A percentile compares a stretch with the other conserved stretches of the same genome.
Evolutionary conservation across 2,113 vertebrate species (phyloP).

Genomic region (Pao palembangensis): DNA sequence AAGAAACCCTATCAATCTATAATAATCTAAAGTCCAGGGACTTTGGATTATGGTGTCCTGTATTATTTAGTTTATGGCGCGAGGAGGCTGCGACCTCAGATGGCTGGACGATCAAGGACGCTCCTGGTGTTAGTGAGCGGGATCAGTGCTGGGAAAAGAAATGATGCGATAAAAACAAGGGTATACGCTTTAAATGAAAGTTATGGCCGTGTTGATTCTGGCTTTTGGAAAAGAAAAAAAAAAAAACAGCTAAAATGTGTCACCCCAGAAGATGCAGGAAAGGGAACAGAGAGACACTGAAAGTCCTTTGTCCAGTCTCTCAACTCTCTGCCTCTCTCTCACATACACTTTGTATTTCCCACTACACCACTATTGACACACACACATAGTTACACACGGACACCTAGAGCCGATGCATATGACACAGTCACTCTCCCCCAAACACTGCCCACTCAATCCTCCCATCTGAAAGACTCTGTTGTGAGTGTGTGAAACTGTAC

Average conservation of each 20-base stretch:
- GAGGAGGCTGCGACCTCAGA: background rate
- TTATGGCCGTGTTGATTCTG: background rate
- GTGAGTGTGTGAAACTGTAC: constrained; percentile 46
- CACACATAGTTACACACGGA: constrained; percentile 16
- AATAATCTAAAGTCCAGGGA: background rate
- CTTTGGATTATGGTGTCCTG: too few species aligned
- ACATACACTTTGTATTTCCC: constrained; percentile 73
- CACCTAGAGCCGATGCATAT: constrained; percentile 13
- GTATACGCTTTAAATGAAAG: background rate
- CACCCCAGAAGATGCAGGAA: background rate
- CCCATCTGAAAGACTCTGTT: constrained; percentile 51
- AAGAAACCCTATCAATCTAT: background rate
- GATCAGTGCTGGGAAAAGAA: background rate
- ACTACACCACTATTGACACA: constrained; percentile 64
- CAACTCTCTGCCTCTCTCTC: constrained; percentile 54
- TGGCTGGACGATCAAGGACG: background rate
- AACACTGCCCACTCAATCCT: constrained; percentile 17
- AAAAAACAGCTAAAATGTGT: background rate
- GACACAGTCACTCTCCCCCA: constrained; percentile 5
- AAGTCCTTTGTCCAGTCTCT: constrained; percentile 38
- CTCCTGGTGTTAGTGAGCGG: background rate
- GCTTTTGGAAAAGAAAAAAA: too few species aligned
- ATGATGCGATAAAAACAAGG: background rate
- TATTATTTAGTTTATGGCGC: background rate
- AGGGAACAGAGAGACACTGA: constrained; percentile 22